A percentile compares a stretch with the other conserved stretches of the same genome.
phyloP scores from a whole-genome alignment of 2,113 vertebrate species.

The Emberiza fucata region DNA sequence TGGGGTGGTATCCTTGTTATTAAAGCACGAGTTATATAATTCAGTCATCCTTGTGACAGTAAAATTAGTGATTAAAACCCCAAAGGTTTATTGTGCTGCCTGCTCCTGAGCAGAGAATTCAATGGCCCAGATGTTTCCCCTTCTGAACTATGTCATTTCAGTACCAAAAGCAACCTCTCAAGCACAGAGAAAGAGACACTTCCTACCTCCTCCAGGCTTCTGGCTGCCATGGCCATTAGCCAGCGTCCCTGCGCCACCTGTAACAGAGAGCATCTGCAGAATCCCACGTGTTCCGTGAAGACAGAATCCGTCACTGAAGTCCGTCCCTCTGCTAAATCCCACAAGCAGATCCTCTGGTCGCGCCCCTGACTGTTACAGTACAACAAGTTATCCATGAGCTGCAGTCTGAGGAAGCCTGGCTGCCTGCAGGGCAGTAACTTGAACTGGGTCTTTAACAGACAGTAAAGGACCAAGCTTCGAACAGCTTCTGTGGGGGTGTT shows the following conservation, averaged over 20 bases:
- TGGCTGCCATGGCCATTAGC: slow-evolving; percentile 83
- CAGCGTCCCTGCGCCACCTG: slow-evolving; percentile 41
- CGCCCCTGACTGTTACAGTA: slow-evolving; percentile 85
- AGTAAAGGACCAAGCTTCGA: neutral
- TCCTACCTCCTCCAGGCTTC: slow-evolving; percentile 84
- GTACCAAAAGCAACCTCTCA: neutral
- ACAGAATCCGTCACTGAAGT: slow-evolving; percentile 72
- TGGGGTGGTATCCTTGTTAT: neutral
- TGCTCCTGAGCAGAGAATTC: neutral
- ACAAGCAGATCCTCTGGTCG: slow-evolving; percentile 84
- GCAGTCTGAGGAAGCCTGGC: neutral
- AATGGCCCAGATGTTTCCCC: neutral
- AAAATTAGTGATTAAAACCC: neutral
- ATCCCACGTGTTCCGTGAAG: slow-evolving; percentile 82
- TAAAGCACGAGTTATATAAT: neutral
- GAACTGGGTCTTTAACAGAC: neutral
- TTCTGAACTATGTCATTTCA: neutral
- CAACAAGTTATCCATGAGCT: neutral
- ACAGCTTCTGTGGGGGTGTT: neutral
- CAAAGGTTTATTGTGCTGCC: neutral
- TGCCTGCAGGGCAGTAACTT: neutral
- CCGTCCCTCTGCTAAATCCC: slow-evolving; percentile 88
- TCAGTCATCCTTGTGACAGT: neutral
- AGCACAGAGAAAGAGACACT: neutral
- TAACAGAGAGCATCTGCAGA: slow-evolving; percentile 85